Percentiles rank a stretch among this genome's conserved stretches.
Evolutionary conservation across 2,113 vertebrate species (phyloP).

Genomic region (Diphyllodes magnificus): DNA sequence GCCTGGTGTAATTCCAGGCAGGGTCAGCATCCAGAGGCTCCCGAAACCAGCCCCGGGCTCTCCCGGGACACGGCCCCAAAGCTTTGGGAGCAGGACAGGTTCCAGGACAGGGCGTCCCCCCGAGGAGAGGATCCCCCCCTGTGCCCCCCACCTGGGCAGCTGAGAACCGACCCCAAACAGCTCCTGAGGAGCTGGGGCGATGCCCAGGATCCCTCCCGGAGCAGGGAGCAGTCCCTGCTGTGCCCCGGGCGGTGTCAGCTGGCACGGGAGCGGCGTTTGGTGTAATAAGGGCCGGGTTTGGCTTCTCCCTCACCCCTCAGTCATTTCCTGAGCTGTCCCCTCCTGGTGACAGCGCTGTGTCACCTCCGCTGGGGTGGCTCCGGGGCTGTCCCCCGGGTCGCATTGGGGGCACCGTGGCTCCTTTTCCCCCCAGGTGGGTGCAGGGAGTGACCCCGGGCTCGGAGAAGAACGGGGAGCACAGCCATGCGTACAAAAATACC

Average conservation of each 20-base stretch:
- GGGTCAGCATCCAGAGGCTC: rapidly evolving
- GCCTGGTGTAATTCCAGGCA: rapidly evolving
- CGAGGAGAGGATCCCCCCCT: rapidly evolving
- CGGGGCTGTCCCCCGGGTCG: too few species aligned
- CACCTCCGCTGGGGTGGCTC: neutral
- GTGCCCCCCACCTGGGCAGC: neutral
- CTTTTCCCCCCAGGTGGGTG: rapidly evolving
- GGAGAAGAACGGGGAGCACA: neutral
- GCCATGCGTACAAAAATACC: conserved; percentile 7
- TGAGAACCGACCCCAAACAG: neutral
- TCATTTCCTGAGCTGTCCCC: neutral
- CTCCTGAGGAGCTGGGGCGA: rapidly evolving
- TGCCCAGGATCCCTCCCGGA: neutral
- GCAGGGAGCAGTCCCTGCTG: neutral
- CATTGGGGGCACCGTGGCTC: neutral
- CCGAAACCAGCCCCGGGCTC: neutral
- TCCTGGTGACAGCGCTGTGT: neutral
- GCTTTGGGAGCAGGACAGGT: neutral
- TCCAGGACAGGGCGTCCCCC: neutral
- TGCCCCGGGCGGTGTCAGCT: neutral
- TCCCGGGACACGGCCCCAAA: too few species aligned
- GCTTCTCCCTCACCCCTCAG: neutral
- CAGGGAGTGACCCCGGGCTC: neutral
- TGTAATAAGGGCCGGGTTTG: neutral
- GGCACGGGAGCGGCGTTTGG: neutral